Evolutionary conservation across 1,140 invertebrate genomes (phyloP).

Genomic region (Panagrolaimus sp.): DNA sequence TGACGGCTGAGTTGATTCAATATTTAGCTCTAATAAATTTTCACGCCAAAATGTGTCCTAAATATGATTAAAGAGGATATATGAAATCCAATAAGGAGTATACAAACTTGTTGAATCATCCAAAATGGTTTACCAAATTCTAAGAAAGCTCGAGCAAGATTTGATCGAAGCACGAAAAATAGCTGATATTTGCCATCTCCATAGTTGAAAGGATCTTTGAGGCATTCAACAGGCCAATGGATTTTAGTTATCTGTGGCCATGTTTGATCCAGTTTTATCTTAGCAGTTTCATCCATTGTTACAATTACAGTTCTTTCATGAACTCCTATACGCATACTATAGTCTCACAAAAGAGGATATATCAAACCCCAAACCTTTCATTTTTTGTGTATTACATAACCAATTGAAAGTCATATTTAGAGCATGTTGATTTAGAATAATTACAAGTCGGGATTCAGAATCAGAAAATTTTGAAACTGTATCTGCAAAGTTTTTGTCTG

Average conservation of each 20-base stretch:
- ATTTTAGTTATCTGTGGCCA: slow-evolving; percentile 48
- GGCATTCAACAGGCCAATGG: slow-evolving; percentile 49
- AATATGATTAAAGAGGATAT: too few relatives aligned
- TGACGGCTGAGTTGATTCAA: slow-evolving; percentile 14
- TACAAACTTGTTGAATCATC: slow-evolving; percentile 52
- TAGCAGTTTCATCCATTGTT: slow-evolving; percentile 42
- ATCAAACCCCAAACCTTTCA: slow-evolving; percentile 15
- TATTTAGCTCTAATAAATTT: slow-evolving; percentile 45
- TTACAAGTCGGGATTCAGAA: slow-evolving; percentile 38
- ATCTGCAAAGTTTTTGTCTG: slow-evolving; percentile 4
- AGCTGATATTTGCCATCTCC: slow-evolving; percentile 53
- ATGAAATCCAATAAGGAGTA: too few relatives aligned
- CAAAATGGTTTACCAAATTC: slow-evolving; percentile 46
- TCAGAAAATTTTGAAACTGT: slow-evolving; percentile 8
- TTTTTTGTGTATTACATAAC: slow-evolving; percentile 46
- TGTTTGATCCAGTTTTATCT: slow-evolving; percentile 23
- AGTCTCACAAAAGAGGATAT: too few relatives aligned
- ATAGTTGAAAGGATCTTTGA: slow-evolving; percentile 51
- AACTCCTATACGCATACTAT: slow-evolving; percentile 15
- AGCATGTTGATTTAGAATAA: slow-evolving; percentile 52
- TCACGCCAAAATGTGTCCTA: slow-evolving; percentile 43
- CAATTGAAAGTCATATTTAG: slow-evolving; percentile 57
- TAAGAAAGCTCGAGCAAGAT: slow-evolving; percentile 46
- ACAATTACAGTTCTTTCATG: slow-evolving; percentile 47
- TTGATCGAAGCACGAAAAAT: slow-evolving; percentile 51